Evolutionary conservation across 2,113 vertebrate genomes (phyloP), one percentile per base, ranked within the genome.

Genomic region (Sphaerodactylus townsendi): DNA sequence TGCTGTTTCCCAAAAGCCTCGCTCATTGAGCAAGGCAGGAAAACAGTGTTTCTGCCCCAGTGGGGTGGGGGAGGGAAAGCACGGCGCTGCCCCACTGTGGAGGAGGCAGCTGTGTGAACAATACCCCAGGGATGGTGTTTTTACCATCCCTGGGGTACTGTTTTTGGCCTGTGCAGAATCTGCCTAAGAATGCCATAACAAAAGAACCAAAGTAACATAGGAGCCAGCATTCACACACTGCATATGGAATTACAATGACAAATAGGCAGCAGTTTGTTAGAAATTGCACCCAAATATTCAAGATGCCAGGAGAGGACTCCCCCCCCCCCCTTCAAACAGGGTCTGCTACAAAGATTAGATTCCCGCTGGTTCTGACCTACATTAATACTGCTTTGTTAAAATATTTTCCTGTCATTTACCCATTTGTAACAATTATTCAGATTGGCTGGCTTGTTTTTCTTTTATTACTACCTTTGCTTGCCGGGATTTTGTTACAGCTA

Each of bases 241-340:
- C 85, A 85, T 80, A 87, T 92, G 79, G 86, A 81, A 83, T 90
- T 86, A 86, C 87, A 85, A 90, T 59, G 86, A 84, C 93, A 94
- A 94, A 93, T 92, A 93, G 87, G 90, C 88, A 93, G 90, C 41
- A 37, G 75, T 65, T 91, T 90, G 77, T 90, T 80, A 0, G 0
- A 85, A 68, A 85, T 86, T 53, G 53, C 75, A 90, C 28, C 44
- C 14, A 78, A 84, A 92, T 85, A 69, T 46, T 13, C 0, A 1
- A 19, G 46, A 64, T 86, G 84, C 87, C 88, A 89, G 77, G 90
- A 85, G 4, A 25, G 3, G 10, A 13, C 37, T 53, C 7, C 15
- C 46, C 28, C 41, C 23, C 30, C 11, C 11, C 23, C 13, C 48
- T n/a, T 50, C 82, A 68, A 80, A 73, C 62, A 73, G 68, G 56